phyloP scores from a whole-genome alignment of 1,140 invertebrate species.

The Drosophila fuyamai region DNA sequence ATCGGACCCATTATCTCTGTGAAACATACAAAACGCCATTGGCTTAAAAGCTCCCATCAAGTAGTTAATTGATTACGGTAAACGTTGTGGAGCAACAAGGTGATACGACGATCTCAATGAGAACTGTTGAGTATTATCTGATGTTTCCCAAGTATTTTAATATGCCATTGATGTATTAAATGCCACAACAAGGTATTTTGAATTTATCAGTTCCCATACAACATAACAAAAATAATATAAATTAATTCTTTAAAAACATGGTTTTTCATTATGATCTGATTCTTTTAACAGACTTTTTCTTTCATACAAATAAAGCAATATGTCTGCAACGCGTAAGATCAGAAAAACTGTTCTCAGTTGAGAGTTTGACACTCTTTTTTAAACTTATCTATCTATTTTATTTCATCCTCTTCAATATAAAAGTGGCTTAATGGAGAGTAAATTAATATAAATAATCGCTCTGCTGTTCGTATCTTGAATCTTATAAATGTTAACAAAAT shows the following conservation, averaged over 20 bases:
- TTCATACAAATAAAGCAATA: too few relatives aligned
- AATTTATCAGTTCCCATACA: too few relatives aligned
- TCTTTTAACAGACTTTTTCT: not conserved
- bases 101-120: constrained; percentile 11
- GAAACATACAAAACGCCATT: constrained; percentile 5
- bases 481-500: not conserved
- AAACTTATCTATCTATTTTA: too few relatives aligned
- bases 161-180: not conserved
- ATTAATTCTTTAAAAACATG: not conserved
- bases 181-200: too few relatives aligned
- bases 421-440: too few relatives aligned
- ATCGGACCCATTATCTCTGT: constrained; percentile 21
- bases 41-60: constrained; percentile 8
- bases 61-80: constrained; percentile 45
- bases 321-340: too few relatives aligned
- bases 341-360: too few relatives aligned
- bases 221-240: too few relatives aligned
- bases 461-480: not conserved
- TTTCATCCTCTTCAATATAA: too few relatives aligned
- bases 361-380: too few relatives aligned
- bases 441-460: not conserved
- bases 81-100: constrained; percentile 32
- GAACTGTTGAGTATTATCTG: not conserved
- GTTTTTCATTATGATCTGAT: not conserved
- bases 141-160: not conserved